A percentile compares a stretch with the other conserved stretches of the same genome.
Evolutionary conservation across 2,888 invertebrate genomes (phyloP).

Genomic region (Synergus gifuensis): DNA sequence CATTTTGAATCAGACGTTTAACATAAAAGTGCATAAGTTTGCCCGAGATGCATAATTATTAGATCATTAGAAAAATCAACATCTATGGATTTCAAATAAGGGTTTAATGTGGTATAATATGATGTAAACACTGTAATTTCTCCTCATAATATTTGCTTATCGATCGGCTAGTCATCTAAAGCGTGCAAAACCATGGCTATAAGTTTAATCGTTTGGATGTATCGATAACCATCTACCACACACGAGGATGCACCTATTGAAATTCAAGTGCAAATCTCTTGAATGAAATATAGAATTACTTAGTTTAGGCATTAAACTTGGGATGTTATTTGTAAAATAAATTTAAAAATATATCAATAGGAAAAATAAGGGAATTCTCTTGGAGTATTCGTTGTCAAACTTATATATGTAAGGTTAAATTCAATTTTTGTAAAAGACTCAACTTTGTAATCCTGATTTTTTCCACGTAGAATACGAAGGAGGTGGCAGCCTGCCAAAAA

Average conservation of each 20-base stretch:
- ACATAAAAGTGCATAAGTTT: not conserved
- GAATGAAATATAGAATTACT: not conserved
- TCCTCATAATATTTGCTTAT: conserved; percentile 27
- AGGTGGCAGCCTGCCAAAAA: conserved; percentile 21
- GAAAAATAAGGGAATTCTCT: too few species aligned
- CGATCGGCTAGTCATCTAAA: conserved; percentile 20
- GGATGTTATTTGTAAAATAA: not conserved
- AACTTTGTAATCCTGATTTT: not conserved
- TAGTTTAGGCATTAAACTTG: not conserved
- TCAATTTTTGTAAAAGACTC: not conserved
- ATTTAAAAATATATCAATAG: too few species aligned
- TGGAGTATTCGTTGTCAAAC: not conserved
- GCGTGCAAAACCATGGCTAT: conserved; percentile 38
- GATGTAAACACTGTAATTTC: conserved; percentile 30
- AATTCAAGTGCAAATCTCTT: conserved; percentile 31
- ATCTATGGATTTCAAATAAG: not conserved
- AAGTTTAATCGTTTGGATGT: conserved; percentile 41
- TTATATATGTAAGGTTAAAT: not conserved
- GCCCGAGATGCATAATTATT: not conserved
- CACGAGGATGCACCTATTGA: conserved; percentile 23
- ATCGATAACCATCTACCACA: conserved; percentile 29
- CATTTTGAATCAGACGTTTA: too few species aligned
- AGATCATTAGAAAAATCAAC: not conserved
- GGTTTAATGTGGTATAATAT: not conserved
- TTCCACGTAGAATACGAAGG: not conserved